Evolutionary conservation across 2,113 vertebrate genomes (phyloP), one percentile per base, ranked within the genome.

Genomic region (Sapajus apella): DNA sequence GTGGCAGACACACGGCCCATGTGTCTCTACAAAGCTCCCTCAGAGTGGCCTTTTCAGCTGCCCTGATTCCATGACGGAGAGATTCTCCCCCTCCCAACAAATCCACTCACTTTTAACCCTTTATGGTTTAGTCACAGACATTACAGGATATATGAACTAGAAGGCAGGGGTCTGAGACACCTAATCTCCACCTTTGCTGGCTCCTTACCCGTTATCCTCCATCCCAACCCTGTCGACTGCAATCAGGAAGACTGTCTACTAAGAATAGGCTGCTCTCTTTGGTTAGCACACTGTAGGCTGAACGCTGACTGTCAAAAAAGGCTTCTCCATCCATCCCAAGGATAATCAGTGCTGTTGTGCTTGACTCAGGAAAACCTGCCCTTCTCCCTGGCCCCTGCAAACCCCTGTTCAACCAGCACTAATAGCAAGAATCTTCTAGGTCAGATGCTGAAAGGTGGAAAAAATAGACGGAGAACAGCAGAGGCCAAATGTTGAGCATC

Each of bases 21-120:
- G 86, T 81, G 64, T 87, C 80, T 90, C 84, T n/a, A 35, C 84
- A 93, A 35, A 72, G 72, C 68, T 79, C 89, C 56, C 82, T 82
- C 82, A 40, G 72, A 82, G 73, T 23, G 25, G 47, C 73, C 77
- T 85, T 92, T 27, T 80, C 92, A 70, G 92, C 35, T 58, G 50
- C 70, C 92, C 87, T 12, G 64, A 76, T 13, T 86, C 70, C 70
- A 70, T 1, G 12, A 87, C 1, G 21, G 47, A 58, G 20, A 93
- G 79, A 64, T 2, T 81, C 35, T 77, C 68, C n/a, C n/a, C 45
- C 32, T 6, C n/a, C 85, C 35, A 6, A n/a, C 56, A 80, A 43
- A 64, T n/a, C 7, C 0, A 64, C 50, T 77, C 66, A 64, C 79
- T 75, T 84, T 95, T 70, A 92, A 96, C 47, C 47, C 76, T 8